Percentiles rank a stretch among this genome's conserved stretches.
These are phyloP conservation scores for Oreochromis grahami DNA, from an alignment of 2,797 vertebrate genomes.

Conservation along the genomic window DNA sequence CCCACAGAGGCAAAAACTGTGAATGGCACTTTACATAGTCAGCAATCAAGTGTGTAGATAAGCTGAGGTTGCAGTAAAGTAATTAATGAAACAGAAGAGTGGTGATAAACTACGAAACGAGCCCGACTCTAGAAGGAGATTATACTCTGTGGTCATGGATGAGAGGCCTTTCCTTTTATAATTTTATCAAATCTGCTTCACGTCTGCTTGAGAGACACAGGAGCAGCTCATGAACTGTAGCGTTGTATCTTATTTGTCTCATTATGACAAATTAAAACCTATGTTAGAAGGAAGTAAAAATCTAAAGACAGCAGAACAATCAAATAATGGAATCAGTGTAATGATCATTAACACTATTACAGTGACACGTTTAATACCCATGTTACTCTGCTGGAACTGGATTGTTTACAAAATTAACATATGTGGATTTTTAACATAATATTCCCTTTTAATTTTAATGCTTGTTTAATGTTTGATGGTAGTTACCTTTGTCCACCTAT, in stretches of 20 bases:
- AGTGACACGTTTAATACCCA: not conserved
- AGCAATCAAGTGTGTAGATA: not conserved
- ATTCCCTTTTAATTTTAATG: not conserved
- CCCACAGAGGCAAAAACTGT: not conserved
- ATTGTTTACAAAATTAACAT: not conserved
- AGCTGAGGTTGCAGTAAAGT: rapidly evolving
- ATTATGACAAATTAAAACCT: not conserved
- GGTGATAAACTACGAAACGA: rapidly evolving
- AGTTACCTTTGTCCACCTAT: not conserved
- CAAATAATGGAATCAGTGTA: not conserved
- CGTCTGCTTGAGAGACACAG: not conserved
- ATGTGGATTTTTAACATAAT: not conserved
- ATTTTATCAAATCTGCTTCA: not conserved
- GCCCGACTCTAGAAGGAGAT: not conserved
- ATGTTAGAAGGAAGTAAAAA: not conserved
- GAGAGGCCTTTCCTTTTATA: not conserved
- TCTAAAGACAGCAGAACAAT: not conserved
- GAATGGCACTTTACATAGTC: not conserved
- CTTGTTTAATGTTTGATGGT: not conserved
- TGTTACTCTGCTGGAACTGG: rapidly evolving
- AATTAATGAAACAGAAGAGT: not conserved
- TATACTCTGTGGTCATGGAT: not conserved
- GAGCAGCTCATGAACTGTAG: not conserved
- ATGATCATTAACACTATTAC: not conserved
- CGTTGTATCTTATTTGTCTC: not conserved